These are phyloP conservation scores for Paradisaea rubra DNA, from an alignment of 2,113 vertebrate species.

Conservation along the genomic window DNA sequence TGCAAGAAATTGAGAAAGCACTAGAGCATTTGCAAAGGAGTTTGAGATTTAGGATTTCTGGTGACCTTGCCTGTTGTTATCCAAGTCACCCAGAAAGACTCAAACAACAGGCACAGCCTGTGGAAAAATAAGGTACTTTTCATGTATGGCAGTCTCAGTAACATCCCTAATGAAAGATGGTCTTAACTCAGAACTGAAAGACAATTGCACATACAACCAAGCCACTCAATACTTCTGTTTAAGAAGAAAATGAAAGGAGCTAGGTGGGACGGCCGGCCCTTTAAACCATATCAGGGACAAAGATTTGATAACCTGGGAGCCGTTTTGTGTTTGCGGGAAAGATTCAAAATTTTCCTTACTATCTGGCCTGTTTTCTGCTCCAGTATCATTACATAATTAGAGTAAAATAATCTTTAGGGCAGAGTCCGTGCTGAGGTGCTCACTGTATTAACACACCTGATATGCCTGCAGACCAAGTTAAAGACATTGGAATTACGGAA, in stretches of 20 bases:
- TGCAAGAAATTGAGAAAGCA: neutral
- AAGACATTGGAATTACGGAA: neutral
- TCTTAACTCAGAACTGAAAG: neutral
- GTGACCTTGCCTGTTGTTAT: neutral
- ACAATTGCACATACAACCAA: neutral
- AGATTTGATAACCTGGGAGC: neutral
- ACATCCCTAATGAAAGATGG: neutral
- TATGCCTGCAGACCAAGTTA: neutral
- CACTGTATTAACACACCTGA: neutral
- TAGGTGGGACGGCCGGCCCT: neutral
- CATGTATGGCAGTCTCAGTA: neutral
- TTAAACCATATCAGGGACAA: neutral
- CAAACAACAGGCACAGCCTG: neutral
- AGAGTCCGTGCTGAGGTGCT: neutral
- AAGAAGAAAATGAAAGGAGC: neutral
- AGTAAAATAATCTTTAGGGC: neutral
- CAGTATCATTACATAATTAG: neutral
- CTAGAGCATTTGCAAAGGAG: neutral
- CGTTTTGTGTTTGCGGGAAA: rapidly evolving
- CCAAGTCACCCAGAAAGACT: neutral
- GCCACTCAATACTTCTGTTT: neutral
- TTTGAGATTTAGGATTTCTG: neutral
- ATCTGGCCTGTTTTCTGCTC: neutral
- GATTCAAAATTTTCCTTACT: neutral
- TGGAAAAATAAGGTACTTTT: neutral